Base-by-base conservation (phyloP, 1,140 invertebrate species). In the Dryas iulia region DNA sequence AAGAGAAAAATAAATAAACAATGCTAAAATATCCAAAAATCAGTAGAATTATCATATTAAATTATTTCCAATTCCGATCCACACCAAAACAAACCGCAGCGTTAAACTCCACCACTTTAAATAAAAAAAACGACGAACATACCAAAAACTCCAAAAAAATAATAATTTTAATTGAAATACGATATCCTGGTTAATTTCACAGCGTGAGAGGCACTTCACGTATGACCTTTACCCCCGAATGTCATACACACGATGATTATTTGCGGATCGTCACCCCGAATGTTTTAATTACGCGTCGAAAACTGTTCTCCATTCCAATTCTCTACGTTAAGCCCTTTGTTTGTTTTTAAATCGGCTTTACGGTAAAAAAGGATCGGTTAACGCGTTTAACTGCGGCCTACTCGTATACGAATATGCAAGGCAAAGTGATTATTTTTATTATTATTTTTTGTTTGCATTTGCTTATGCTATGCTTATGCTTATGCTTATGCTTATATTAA, bases 271-370 rank as follows among this genome's bases (percentile, higher is more conserved):
- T 67, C 69, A 62, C 65, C 71, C 3, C 39, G 1, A 21, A 80
- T 83, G 74, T 81, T 84, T 86, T 88, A 85, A 85, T 88, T 86
- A 86, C 71, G 39, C 39, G 73, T 79, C 72, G 77, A 76, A 74
- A 81, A 76, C 72, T 77, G 71, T 71, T 71, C 70, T 74, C 69
- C 75, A 68, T 75, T 76, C 72, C 77, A 78, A 80, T 78, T 77
- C 69, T 47, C 39, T 18, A 21, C 39, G 39, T 47, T 47, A 21
- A 47, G 14, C 39, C 14, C 39, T 18, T 47, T 47, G 39, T 47
- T 47, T 21, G 39, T 47, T 21, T 47, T 47, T 47, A 18, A 47
- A 47, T 47, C 39, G 39, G 39, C 18, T 21, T 8, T 1, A 11
- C 39, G 18, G 18, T 21, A 18, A 21, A 47, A 47, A 47, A 47